A percentile compares a stretch with the other conserved stretches of the same genome.
These are phyloP conservation scores for Molothrus ater DNA, from an alignment of 2,797 vertebrate genomes.

Conservation along the genomic window DNA sequence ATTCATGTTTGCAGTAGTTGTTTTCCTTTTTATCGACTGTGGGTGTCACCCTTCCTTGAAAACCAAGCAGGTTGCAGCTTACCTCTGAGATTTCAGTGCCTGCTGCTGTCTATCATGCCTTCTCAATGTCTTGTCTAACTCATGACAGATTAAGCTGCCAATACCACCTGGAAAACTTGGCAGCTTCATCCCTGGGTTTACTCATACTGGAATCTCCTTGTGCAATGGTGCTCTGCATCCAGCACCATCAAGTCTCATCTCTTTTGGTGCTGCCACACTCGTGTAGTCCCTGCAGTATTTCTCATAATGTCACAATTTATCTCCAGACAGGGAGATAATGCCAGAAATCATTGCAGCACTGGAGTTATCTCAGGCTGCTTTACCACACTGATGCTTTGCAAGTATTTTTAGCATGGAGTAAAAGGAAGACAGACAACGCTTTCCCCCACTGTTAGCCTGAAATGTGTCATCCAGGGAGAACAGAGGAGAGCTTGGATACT, in stretches of 20 bases:
- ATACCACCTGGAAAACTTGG: neutral
- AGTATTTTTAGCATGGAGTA: neutral
- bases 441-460: neutral
- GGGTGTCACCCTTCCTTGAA: neutral
- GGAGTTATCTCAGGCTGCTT: neutral
- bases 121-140: neutral
- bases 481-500: neutral
- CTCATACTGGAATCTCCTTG: neutral
- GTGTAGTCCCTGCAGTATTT: neutral
- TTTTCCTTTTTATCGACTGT: neutral
- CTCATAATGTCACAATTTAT: neutral
- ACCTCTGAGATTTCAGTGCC: neutral
- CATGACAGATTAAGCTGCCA: neutral
- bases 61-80: neutral
- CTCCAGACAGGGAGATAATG: neutral
- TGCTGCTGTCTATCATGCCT: neutral
- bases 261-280: neutral
- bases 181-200: neutral
- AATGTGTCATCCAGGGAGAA: neutral
- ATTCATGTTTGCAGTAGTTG: neutral
- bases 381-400: neutral
- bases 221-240: neutral
- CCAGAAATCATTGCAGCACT: neutral
- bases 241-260: fast-evolving
- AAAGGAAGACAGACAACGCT: neutral